Evolutionary conservation across 2,113 vertebrate genomes (phyloP).

Genomic region (Mus spicilegus): DNA sequence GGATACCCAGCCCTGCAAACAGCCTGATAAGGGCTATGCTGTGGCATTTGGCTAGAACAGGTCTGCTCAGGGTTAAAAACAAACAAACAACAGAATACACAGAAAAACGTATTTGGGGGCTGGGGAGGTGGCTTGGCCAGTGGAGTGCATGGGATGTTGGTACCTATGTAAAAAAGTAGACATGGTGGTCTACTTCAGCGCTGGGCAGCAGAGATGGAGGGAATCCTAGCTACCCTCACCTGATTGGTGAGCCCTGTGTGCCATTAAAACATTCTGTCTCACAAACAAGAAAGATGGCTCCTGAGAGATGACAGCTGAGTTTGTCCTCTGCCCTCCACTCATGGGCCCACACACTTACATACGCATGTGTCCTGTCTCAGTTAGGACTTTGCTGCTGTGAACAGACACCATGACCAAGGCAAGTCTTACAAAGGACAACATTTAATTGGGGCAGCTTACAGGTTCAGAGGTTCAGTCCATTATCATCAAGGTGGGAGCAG

Average conservation of each 20-base stretch:
- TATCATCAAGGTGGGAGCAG: too few relatives aligned
- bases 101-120: not conserved
- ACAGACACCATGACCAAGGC: too few relatives aligned
- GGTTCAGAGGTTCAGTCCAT: too few relatives aligned
- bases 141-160: not conserved
- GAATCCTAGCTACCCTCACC: not conserved
- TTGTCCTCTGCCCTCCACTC: not conserved
- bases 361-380: too few relatives aligned
- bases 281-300: not conserved
- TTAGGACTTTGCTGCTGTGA: too few relatives aligned
- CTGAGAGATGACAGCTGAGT: not conserved
- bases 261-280: not conserved
- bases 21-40: not conserved
- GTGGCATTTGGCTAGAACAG: not conserved
- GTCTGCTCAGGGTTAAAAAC: not conserved
- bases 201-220: not conserved
- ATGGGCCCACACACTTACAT: too few relatives aligned
- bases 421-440: too few relatives aligned
- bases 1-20: not conserved
- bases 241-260: not conserved
- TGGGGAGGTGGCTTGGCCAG: not conserved
- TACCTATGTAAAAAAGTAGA: too few relatives aligned
- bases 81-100: not conserved
- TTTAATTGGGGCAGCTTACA: too few relatives aligned
- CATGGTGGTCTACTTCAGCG: too few relatives aligned